These are phyloP conservation scores for Hirudinaria manillensis DNA, from an alignment of 2,888 invertebrate genomes.

Conservation along the genomic window DNA sequence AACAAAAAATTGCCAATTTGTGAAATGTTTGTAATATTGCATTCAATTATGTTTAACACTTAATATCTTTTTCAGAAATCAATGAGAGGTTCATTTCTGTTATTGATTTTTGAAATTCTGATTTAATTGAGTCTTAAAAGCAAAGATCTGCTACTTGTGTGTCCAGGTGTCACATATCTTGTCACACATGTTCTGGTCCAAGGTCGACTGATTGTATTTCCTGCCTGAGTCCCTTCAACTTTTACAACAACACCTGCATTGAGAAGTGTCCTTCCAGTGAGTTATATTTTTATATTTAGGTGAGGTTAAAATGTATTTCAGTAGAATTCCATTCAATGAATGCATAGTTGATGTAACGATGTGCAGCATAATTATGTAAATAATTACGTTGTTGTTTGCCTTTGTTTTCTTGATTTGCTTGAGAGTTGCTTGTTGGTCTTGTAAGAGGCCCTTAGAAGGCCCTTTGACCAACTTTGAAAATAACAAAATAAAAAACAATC, in stretches of 20 bases:
- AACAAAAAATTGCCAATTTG: slow-evolving; percentile 16
- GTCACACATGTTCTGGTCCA: slow-evolving; percentile 33
- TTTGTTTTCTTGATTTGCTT: too few relatives aligned
- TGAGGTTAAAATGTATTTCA: too few relatives aligned
- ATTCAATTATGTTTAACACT: too few relatives aligned
- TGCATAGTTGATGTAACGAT: too few relatives aligned
- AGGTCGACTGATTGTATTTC: slow-evolving; percentile 33
- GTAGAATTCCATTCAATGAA: too few relatives aligned
- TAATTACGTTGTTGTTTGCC: too few relatives aligned
- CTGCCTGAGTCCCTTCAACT: slow-evolving; percentile 29
- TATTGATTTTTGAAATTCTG: neutral
- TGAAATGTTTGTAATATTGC: slow-evolving; percentile 29
- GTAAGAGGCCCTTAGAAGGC: too few relatives aligned
- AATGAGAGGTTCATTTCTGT: neutral
- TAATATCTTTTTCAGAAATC: neutral
- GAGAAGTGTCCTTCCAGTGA: slow-evolving; percentile 28
- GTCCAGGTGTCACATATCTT: slow-evolving; percentile 35
- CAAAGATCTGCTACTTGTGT: neutral
- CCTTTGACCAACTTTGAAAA: too few relatives aligned
- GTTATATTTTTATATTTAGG: neutral
- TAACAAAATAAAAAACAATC: too few relatives aligned
- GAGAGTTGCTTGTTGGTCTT: too few relatives aligned
- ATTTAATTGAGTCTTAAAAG: too few relatives aligned
- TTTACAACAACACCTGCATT: slow-evolving; percentile 14
- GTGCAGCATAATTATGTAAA: too few relatives aligned